phyloP scores from a whole-genome alignment of 2,888 invertebrate species.

The Mantis religiosa region DNA sequence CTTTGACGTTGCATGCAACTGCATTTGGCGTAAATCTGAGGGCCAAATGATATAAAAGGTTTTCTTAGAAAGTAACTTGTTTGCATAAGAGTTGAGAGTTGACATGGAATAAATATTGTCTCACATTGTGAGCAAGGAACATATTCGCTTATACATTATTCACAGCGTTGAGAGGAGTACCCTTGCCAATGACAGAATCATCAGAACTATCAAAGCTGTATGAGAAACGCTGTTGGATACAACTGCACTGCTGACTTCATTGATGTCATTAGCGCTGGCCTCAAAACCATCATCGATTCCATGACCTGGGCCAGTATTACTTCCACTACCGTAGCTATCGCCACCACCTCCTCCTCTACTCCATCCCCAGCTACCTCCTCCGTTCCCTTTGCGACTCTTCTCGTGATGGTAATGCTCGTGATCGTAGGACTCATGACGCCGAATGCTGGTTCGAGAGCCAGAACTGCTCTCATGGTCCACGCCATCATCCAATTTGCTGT shows the following conservation, averaged over 20 bases:
- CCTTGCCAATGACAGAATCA: not conserved
- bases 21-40: too few species aligned
- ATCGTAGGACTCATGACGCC: constrained; percentile 21
- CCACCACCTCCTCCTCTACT: not conserved
- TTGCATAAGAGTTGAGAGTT: too few species aligned
- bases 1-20: too few species aligned
- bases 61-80: too few species aligned
- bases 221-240: not conserved
- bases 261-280: constrained; percentile 27
- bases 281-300: constrained; percentile 5
- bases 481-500: not conserved
- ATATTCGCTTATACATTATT: too few species aligned
- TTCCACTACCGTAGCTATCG: not conserved
- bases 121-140: too few species aligned
- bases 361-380: not conserved
- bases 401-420: constrained; percentile 20
- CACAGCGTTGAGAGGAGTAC: not conserved
- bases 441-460: constrained; percentile 7
- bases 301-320: not conserved
- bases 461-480: not conserved
- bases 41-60: too few species aligned
- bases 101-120: too few species aligned
- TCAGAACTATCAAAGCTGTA: not conserved
- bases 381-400: not conserved
- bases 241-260: not conserved